Evolutionary conservation across 1,140 invertebrate genomes (phyloP), one percentile per base, ranked within the genome.

Genomic region (Palaemon carinicauda): DNA sequence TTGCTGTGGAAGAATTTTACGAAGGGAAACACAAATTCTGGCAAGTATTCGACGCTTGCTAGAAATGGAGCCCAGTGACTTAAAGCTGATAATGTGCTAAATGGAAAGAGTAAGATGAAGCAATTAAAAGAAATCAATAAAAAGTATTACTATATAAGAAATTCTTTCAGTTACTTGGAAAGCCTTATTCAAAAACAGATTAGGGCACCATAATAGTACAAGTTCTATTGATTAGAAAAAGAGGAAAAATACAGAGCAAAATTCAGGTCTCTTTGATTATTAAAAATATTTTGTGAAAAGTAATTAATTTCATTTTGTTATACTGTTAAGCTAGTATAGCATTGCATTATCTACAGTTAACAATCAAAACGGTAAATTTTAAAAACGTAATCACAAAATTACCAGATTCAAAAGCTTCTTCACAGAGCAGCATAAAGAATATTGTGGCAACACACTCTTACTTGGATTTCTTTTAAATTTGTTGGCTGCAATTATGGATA

Each of bases 21-120:
- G 92, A 97, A 97, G 9, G 97, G 96, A 91, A 96, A 96, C 14
- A 95, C 93, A 88, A 97, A 93, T 71, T 94, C 92, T 17, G 96
- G 95, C 77, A 97, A 91, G 91, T 95, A 97, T 50, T 94, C 92
- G 51, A 94, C 94, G 81, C 96, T 93, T 29, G 92, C 92, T 91
- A 97, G 94, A 53, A 96, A 92, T 60, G 95, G 94, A 91, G 94
- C 96, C 96, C 96, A 97, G 89, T 95, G 94, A 27, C 93, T 93
- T 33, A 97, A 92, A 90, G 95, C 95, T 52, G 95, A 95, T 65
- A 96, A 90, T 19, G 95, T 92, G 90, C 94, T 95, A 86, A 33
- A 88, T 88, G 15, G 31, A 74, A 82, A 73, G 80, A 50, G 79
- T 29, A 17, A 29, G 51, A 54, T 19, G 7, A 53, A n/a, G n/a